phyloP scores from a whole-genome alignment of 2,888 invertebrate species.

The Apeira syringaria region DNA sequence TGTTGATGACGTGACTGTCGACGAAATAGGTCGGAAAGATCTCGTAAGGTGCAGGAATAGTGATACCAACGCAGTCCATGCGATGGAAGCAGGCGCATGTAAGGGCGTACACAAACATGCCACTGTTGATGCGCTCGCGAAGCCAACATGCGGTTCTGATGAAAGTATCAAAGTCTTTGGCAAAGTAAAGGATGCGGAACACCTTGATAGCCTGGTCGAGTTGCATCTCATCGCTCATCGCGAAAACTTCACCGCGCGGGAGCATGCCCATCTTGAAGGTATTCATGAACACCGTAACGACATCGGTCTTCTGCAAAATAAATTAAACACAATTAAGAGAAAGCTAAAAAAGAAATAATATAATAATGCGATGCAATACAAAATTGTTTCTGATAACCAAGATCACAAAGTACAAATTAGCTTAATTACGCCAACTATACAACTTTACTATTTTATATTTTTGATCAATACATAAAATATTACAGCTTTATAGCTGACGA shows the following conservation, averaged over 20 bases:
- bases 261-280: slow-evolving; percentile 83
- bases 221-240: slow-evolving; percentile 84
- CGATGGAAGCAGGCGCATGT: slow-evolving; percentile 88
- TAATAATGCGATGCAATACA: too few species aligned
- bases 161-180: slow-evolving; percentile 88
- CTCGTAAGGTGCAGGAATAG: slow-evolving; percentile 89
- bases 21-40: slow-evolving; percentile 91
- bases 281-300: slow-evolving; percentile 82
- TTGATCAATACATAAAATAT: too few species aligned
- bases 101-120: slow-evolving; percentile 88
- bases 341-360: too few species aligned
- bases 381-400: too few species aligned
- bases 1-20: slow-evolving; percentile 87
- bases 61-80: slow-evolving; percentile 85
- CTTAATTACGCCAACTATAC: too few species aligned
- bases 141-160: slow-evolving; percentile 87
- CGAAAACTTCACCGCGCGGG: slow-evolving; percentile 84
- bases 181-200: slow-evolving; percentile 86
- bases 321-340: too few species aligned
- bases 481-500: too few species aligned
- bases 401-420: too few species aligned
- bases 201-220: slow-evolving; percentile 85
- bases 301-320: slow-evolving; percentile 74
- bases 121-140: slow-evolving; percentile 88
- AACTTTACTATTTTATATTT: too few species aligned